Percentiles rank a stretch among this genome's conserved stretches.
Evolutionary conservation across 64 coral and sea anemone species (phyloP).

Genomic region (Montipora cactus): DNA sequence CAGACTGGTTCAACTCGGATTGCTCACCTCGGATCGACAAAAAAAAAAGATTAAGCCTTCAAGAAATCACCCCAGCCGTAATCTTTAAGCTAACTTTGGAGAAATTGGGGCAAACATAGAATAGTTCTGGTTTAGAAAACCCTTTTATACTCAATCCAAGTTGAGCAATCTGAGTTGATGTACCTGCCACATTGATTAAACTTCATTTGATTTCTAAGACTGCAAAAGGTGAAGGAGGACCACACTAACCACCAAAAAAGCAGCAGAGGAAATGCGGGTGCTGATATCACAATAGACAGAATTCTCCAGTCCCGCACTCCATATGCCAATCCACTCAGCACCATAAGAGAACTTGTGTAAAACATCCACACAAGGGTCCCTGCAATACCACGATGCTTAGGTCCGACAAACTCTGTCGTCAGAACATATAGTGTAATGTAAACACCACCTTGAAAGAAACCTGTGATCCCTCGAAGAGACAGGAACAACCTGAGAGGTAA

Average conservation of each 20-base stretch:
- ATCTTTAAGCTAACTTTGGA: no score
- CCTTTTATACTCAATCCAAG: no score
- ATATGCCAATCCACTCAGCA: conserved; percentile 86
- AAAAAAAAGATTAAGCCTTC: no score
- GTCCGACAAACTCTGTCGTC: conserved; percentile 91
- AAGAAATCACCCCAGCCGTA: no score
- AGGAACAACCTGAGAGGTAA: conserved; percentile 69
- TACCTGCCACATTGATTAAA: background rate
- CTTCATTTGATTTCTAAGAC: no score
- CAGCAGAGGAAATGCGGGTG: conserved; percentile 74
- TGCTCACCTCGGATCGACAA: no score
- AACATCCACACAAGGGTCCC: conserved; percentile 88
- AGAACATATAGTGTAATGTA: conserved; percentile 83
- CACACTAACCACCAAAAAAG: conserved; percentile 87
- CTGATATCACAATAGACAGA: conserved; percentile 85
- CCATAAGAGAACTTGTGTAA: conserved; percentile 73
- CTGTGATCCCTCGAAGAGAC: conserved; percentile 71
- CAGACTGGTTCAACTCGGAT: no score
- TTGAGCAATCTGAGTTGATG: background rate
- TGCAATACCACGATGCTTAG: conserved; percentile 77
- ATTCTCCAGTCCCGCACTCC: conserved; percentile 78
- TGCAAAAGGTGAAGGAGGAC: no score
- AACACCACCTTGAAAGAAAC: conserved; percentile 91
- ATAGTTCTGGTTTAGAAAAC: no score
- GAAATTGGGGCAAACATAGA: no score